phyloP scores from a whole-genome alignment of 1,140 invertebrate species.

The Pemphigus obesinymphae region DNA sequence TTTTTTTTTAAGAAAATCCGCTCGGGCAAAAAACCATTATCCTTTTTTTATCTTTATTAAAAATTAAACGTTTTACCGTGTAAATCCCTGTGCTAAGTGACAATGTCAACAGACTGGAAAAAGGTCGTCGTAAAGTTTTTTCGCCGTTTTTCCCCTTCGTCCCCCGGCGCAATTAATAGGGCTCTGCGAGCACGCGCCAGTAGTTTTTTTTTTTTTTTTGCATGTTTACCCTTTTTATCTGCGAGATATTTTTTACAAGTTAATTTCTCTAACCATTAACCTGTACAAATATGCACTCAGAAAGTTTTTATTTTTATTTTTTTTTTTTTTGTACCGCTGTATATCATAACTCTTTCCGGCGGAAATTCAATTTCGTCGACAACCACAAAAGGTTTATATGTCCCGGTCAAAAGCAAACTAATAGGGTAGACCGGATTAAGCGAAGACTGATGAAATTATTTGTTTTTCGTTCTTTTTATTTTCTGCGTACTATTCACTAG shows the following conservation, averaged over 20 bases:
- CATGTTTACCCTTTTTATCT: constrained; percentile 13
- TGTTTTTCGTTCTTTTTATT: background rate
- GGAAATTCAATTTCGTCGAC: constrained; percentile 31
- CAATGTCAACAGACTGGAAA: constrained; percentile 38
- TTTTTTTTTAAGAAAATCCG: background rate
- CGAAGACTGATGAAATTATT: background rate
- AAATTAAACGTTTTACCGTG: constrained; percentile 38
- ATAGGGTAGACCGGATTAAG: background rate
- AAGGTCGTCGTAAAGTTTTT: constrained; percentile 33
- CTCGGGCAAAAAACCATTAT: background rate
- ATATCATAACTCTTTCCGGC: constrained; percentile 6
- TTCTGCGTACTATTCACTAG: background rate
- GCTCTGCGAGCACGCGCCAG: constrained; percentile 1
- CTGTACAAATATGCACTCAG: constrained; percentile 12
- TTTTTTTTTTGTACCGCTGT: background rate
- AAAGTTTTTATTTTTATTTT: background rate
- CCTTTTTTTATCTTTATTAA: constrained; percentile 35
- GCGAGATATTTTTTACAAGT: constrained; percentile 29
- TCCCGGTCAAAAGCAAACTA: background rate
- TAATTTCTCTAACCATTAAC: constrained; percentile 36
- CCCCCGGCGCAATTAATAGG: background rate
- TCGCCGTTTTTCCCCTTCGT: background rate
- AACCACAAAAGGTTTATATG: constrained; percentile 13
- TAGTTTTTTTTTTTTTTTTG: constrained; percentile 34
- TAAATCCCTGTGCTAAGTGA: constrained; percentile 36